Base-by-base conservation (phyloP, 1,140 invertebrate species). In the Cydia splendana region DNA sequence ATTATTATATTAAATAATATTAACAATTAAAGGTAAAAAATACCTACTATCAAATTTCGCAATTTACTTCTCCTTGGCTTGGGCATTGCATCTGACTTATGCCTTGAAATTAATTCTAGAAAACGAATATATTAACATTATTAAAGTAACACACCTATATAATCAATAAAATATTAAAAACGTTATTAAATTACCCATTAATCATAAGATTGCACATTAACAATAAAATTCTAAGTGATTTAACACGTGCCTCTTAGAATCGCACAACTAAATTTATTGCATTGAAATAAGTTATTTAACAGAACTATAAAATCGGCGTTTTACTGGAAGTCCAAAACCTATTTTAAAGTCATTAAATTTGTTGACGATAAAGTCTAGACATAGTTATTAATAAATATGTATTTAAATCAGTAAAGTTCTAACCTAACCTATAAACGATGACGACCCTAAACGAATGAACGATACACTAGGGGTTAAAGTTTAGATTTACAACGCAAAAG, bases 241-340 rank as follows among this genome's bases (percentile, higher is more conserved):
- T 62, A 62, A 62, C 57, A 62, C 2, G 24, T 24, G 24, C 6
- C 57, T 24, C 20, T 9, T 62, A 62, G 9, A 24, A 62, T 62
- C 57, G 57, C 57, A 62, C 57, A 62, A 12, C 9, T 9, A 12
- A 62, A 12, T 62, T 20, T 62, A 24, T 62, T 62, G 7, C 20
- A 62, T 18, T 57, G 53, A 18, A 62, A 62, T 62, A 62, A 62
- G 10, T 62, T 62, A 20, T n/a, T n/a, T 24, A 62, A 57, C 53
- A 18, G 10, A 24, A 62, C 20, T 62, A 62, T 24, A 62, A 62
- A 62, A 24, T 24, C 9, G 2, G 10, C 9, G 7, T 62, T 24
- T 62, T n/a, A 24, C 9, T 62, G 4, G 5, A 24, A 62, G 2
- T 24, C 20, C 4, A 10, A 62, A 57, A 57, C 53, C 57, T 62